phyloP scores from a whole-genome alignment of 2,888 invertebrate genomes.

The Cephus rjabovi region DNA sequence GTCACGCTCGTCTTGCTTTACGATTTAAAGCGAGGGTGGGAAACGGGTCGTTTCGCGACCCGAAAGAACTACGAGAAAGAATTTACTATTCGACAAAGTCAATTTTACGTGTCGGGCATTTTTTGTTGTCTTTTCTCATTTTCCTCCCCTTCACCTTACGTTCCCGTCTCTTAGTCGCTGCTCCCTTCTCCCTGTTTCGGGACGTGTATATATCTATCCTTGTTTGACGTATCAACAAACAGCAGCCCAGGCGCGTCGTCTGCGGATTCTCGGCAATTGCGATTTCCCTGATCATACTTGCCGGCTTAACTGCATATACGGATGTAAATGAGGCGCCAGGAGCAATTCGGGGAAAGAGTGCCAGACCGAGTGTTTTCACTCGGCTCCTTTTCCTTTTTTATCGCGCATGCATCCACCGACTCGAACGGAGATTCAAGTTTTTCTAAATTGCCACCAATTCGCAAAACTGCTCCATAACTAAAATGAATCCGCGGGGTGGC shows the following conservation, averaged over 20 bases:
- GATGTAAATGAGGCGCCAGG: slow-evolving; percentile 26
- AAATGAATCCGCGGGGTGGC: slow-evolving; percentile 36
- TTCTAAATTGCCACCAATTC: slow-evolving; percentile 42
- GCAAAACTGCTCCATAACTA: slow-evolving; percentile 42
- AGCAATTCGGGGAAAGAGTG: slow-evolving; percentile 30
- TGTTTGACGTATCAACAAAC: background rate
- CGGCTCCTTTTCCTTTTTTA: slow-evolving; percentile 29
- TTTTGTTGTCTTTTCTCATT: slow-evolving; percentile 1
- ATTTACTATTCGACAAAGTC: slow-evolving; percentile 1
- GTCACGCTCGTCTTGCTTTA: background rate
- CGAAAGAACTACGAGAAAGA: background rate
- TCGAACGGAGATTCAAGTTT: slow-evolving; percentile 25
- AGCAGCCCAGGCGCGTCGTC: background rate
- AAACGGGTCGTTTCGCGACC: background rate
- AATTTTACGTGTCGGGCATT: background rate
- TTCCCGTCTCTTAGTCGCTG: slow-evolving; percentile 15
- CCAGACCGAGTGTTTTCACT: slow-evolving; percentile 28
- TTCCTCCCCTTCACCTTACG: background rate
- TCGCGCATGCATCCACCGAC: slow-evolving; percentile 13
- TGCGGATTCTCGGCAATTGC: slow-evolving; percentile 26
- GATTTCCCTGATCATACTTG: slow-evolving; percentile 33
- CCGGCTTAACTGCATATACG: slow-evolving; percentile 11
- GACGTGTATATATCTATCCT: too few relatives aligned
- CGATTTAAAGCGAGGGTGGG: background rate
- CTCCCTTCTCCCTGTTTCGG: background rate